phyloP scores from a whole-genome alignment of 2,113 vertebrate genomes.

The Papio anubis region DNA sequence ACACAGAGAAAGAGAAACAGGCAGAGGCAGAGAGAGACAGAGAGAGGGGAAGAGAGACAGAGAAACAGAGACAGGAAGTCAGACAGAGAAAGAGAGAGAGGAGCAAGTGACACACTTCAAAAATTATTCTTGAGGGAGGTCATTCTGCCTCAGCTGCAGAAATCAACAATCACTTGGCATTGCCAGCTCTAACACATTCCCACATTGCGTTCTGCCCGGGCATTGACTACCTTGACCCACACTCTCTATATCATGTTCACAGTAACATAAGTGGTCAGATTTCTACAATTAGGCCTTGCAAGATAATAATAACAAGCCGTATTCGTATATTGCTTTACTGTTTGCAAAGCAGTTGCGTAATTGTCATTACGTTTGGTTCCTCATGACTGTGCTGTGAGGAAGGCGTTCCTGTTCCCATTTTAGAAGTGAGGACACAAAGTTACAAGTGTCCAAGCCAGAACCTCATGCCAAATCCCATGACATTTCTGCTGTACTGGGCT shows the following conservation, averaged over 20 bases:
- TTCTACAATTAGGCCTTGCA: neutral
- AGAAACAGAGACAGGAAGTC: neutral
- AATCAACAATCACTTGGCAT: neutral
- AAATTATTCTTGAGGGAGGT: neutral
- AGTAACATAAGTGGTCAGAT: neutral
- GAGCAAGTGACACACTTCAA: neutral
- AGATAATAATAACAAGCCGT: no score
- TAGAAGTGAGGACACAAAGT: neutral
- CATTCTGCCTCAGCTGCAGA: neutral
- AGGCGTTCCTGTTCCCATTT: neutral
- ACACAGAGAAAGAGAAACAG: neutral
- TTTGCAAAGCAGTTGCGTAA: neutral
- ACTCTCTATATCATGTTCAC: neutral
- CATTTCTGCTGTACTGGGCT: neutral
- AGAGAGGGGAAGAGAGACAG: neutral
- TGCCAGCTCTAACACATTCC: neutral
- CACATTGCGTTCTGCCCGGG: neutral
- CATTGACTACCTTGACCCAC: rapidly evolving
- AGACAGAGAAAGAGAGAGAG: neutral
- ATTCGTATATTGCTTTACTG: neutral
- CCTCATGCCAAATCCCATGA: neutral
- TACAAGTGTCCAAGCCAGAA: neutral
- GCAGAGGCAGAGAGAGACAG: neutral
- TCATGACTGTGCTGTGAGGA: neutral
- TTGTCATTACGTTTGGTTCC: neutral